phyloP scores from a whole-genome alignment of 2,888 invertebrate species.

The Rhamnusium bicolor region DNA sequence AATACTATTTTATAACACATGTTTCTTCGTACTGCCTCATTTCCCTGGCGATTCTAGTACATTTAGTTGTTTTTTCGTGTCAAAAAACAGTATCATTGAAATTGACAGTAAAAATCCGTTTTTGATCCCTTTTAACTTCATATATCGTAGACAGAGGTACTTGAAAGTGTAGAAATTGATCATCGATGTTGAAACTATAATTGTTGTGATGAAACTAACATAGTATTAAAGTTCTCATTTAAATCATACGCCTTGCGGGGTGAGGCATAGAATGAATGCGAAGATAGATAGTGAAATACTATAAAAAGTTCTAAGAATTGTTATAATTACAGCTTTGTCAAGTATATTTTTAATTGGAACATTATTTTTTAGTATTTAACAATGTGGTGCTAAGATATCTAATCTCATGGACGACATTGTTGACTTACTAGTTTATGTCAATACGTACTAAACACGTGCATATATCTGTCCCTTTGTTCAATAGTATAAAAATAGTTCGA shows the following conservation, averaged over 20 bases:
- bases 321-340: conserved; percentile 4
- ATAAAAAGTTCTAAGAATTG: not conserved
- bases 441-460: conserved; percentile 14
- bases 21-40: too few relatives aligned
- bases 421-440: conserved; percentile 15
- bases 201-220: not conserved
- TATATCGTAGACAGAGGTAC: too few relatives aligned
- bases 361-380: conserved; percentile 13
- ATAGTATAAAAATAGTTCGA: not conserved
- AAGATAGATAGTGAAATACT: not conserved
- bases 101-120: too few relatives aligned
- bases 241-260: not conserved
- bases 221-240: not conserved
- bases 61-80: too few relatives aligned
- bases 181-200: not conserved
- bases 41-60: too few relatives aligned
- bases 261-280: not conserved
- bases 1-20: too few relatives aligned
- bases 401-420: conserved; percentile 22
- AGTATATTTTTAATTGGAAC: conserved; percentile 21
- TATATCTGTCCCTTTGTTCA: conserved; percentile 9
- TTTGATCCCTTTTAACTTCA: too few relatives aligned
- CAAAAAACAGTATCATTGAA: too few relatives aligned
- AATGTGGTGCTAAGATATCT: conserved; percentile 16
- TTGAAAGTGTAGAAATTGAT: too few relatives aligned